Evolutionary conservation across 2,797 vertebrate genomes (phyloP), one percentile per base, ranked within the genome.

Genomic region (Poecilia gillii): DNA sequence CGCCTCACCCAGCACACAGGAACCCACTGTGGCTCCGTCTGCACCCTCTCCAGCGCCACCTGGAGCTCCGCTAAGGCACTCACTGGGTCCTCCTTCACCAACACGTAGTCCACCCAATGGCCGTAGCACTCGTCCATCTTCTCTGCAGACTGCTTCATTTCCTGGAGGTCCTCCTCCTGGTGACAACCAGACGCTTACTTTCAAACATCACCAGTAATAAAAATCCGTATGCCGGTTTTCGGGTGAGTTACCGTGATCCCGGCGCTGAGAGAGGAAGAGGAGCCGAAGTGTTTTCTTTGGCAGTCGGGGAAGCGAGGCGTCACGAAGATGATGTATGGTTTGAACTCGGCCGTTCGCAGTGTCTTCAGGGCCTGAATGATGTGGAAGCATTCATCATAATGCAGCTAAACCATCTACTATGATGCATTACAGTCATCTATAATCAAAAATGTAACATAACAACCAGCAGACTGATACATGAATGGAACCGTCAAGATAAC

Each of bases 321-420:
- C 81, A 98, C 96, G 80, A 97, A 98, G 84, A 99, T 91, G 81
- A 99, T 84, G 0, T 95, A 98, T 1, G 98, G 97, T 86, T 97
- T 98, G 89, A 99, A 98, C 83, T 97, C 97, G 0, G 97, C 85
- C 0, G 95, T 97, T 55, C 97, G 95, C 39, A 99, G 90, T 62
- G 95, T 96, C 89, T 95, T 97, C 76, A 99, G 79, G 20, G 97
- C 98, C 98, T 99, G 93, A n/a, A 79, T 28, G 80, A 49, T n/a
- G 16, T 9, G 53, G 0, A 1, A 36, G 68, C 36, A 71, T 18
- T 5, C 62, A 36, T 23, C 62, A 39, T 33, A 66, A 4, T 20
- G 62, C 62, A 66, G 59, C 2, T 64, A 36, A 36, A 36, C 31
- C 16, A 36, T 8, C 28, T 9, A 23, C 20, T 12, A 0, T 12